phyloP scores from a whole-genome alignment of 2,113 vertebrate species.

The Bucco capensis region DNA sequence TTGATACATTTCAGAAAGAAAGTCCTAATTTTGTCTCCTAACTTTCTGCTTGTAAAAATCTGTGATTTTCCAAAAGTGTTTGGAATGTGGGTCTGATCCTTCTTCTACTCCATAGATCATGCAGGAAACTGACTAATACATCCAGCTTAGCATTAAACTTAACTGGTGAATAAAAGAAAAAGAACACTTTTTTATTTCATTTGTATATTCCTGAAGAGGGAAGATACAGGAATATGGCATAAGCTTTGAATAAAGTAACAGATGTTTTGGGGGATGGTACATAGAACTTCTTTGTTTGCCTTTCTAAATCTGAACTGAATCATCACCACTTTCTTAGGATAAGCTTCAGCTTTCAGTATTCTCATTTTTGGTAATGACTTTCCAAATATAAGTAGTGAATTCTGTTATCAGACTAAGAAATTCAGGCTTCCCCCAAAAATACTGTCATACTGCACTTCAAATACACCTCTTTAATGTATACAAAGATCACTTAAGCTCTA shows the following conservation, averaged over 20 bases:
- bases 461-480: neutral
- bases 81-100: neutral
- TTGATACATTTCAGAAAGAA: neutral
- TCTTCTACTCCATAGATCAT: neutral
- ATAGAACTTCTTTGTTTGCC: neutral
- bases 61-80: neutral
- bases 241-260: neutral
- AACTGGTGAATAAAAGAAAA: neutral
- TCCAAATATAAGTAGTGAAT: neutral
- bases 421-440: neutral
- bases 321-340: neutral
- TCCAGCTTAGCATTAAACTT: neutral
- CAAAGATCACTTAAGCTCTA: neutral
- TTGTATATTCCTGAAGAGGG: neutral
- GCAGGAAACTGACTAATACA: neutral
- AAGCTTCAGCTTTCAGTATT: neutral
- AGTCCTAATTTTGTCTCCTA: neutral
- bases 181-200: rapidly evolving
- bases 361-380: neutral
- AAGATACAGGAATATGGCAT: neutral
- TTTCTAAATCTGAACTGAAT: neutral
- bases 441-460: neutral
- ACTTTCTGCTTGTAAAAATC: neutral
- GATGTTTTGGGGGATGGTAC: neutral
- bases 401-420: neutral